phyloP scores from a whole-genome alignment of 2,888 invertebrate species.

The Doris montereyensis region DNA sequence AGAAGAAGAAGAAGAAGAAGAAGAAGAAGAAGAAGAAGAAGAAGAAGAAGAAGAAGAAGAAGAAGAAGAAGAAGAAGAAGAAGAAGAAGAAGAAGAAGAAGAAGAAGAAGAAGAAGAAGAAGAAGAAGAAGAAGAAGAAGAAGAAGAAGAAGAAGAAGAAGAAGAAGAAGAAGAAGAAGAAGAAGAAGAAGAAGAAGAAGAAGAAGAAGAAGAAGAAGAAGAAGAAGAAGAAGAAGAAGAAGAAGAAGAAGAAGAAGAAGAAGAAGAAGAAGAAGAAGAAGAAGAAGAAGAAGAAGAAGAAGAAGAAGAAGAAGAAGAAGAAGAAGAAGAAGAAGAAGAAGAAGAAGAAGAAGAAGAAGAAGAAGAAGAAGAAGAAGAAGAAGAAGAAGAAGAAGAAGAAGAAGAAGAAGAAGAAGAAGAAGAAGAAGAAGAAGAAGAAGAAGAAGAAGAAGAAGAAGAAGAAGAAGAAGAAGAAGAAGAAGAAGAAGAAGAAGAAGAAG shows the following conservation, averaged over 20 bases:
- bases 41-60: slow-evolving; percentile 28
- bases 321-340: slow-evolving; percentile 36
- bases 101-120: slow-evolving; percentile 36
- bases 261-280: slow-evolving; percentile 32
- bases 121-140: slow-evolving; percentile 33
- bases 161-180: slow-evolving; percentile 23
- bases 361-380: slow-evolving; percentile 13
- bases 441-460: slow-evolving; percentile 18
- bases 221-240: background rate
- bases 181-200: background rate
- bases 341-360: slow-evolving; percentile 28
- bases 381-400: slow-evolving; percentile 5
- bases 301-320: slow-evolving; percentile 32
- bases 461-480: slow-evolving; percentile 7
- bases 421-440: slow-evolving; percentile 7
- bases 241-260: slow-evolving; percentile 32
- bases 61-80: slow-evolving; percentile 29
- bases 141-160: slow-evolving; percentile 12
- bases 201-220: background rate
- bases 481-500: slow-evolving; percentile 10
- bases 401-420: slow-evolving; percentile 12
- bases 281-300: slow-evolving; percentile 29
- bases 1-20: too few species aligned
- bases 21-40: slow-evolving; percentile 22
- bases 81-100: slow-evolving; percentile 30